These are phyloP conservation scores for Cochlearius cochlearius DNA, from an alignment of 2,113 vertebrate species.

Conservation along the genomic window DNA sequence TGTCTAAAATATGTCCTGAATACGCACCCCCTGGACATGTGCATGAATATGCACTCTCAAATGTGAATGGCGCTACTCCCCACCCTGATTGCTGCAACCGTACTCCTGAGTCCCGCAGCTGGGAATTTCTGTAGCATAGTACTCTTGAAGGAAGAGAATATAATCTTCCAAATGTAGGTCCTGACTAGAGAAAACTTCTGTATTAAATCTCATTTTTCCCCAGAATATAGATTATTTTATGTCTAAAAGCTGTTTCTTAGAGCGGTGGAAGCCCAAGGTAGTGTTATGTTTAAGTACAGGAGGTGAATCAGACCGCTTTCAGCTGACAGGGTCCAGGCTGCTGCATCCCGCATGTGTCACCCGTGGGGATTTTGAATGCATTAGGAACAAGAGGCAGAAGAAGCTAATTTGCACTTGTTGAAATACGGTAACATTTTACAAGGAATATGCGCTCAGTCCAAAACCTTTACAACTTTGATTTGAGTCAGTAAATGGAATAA, in stretches of 20 bases:
- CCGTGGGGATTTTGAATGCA: background rate
- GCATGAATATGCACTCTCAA: background rate
- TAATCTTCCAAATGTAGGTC: background rate
- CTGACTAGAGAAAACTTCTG: background rate
- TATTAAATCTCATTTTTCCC: background rate
- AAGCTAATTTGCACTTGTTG: background rate
- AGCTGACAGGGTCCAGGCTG: background rate
- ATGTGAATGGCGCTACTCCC: background rate
- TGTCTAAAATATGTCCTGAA: background rate
- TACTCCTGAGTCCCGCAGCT: background rate
- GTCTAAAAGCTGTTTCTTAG: background rate
- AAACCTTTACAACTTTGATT: background rate
- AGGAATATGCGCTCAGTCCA: background rate
- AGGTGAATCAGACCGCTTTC: background rate
- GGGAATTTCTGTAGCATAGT: background rate
- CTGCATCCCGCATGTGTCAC: background rate
- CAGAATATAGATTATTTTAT: background rate
- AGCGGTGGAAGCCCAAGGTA: accelerated
- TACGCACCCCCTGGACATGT: background rate
- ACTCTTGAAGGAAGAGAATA: background rate
- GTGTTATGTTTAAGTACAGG: background rate
- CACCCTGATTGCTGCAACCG: accelerated
- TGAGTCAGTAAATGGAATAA: background rate
- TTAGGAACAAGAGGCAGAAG: background rate
- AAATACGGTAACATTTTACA: background rate